Evolutionary conservation across 2,888 invertebrate species (phyloP).

Genomic region (Scaptomyza parva): DNA sequence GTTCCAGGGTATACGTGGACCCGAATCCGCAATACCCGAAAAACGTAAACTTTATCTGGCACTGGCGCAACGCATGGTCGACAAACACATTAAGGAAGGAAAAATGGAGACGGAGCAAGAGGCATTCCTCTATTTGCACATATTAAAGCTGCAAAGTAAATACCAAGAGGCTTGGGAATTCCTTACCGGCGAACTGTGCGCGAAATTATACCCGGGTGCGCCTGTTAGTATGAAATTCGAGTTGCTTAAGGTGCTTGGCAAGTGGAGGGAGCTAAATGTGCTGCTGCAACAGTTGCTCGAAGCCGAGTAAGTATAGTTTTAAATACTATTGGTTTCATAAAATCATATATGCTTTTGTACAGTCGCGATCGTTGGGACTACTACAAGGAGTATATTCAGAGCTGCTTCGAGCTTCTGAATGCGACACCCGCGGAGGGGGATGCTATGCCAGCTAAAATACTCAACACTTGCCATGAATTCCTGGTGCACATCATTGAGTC

Average conservation of each 20-base stretch:
- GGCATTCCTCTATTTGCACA: slow-evolving; percentile 94
- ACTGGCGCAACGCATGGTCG: slow-evolving; percentile 97
- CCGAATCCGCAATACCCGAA: slow-evolving; percentile 85
- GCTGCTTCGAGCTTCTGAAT: slow-evolving; percentile 88
- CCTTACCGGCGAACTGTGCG: slow-evolving; percentile 91
- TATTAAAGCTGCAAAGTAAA: slow-evolving; percentile 92
- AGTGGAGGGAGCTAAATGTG: slow-evolving; percentile 91
- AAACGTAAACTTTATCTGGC: slow-evolving; percentile 91
- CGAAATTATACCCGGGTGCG: slow-evolving; percentile 89
- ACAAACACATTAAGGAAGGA: slow-evolving; percentile 93
- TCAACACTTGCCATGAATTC: slow-evolving; percentile 82
- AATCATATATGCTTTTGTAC: slow-evolving; percentile 47
- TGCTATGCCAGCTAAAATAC: slow-evolving; percentile 31
- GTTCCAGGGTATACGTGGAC: slow-evolving; percentile 89
- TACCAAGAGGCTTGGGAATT: slow-evolving; percentile 92
- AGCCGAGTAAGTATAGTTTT: slow-evolving; percentile 87
- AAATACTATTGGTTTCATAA: background rate
- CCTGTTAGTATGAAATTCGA: slow-evolving; percentile 90
- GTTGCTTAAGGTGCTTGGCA: slow-evolving; percentile 89
- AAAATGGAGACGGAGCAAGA: slow-evolving; percentile 98
- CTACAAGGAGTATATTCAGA: slow-evolving; percentile 90
- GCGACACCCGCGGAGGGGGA: slow-evolving; percentile 17
- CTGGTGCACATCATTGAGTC: slow-evolving; percentile 86
- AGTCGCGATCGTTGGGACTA: slow-evolving; percentile 91
- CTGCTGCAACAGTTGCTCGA: slow-evolving; percentile 90